Evolutionary conservation across 1,140 invertebrate genomes (phyloP), one percentile per base, ranked within the genome.

Genomic region (Lethrus apterus): DNA sequence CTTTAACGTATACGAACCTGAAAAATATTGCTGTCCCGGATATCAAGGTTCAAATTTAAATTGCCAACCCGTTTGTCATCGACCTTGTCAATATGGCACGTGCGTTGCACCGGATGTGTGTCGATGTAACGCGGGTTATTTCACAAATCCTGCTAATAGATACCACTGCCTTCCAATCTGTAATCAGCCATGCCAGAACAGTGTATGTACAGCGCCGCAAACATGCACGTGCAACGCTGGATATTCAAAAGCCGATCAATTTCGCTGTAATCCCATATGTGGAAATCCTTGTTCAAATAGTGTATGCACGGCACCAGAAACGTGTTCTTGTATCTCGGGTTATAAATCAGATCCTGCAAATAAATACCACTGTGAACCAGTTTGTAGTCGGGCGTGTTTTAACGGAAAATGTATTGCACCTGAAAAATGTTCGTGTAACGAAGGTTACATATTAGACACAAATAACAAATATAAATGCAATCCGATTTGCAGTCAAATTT

Each of bases 141-240:
- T 11, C 33, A 3, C 41, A 19, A 47, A n/a, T 26, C 29, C 9
- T 11, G 26, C 13, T 17, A 29, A 38, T 33, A 20, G 44, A 51
- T 3, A 58, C 14, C 57, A 48, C 34, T 76, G 74, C 50, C 55
- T 40, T 13, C 79, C 81, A 0, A 52, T 62, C n/a, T 83, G 80
- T 48, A 62, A 55, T 2, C 62, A 68, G 1, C 62, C 67, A 10
- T 83, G 80, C 52, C 54, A 57, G 0, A 59, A 72, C 41, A 73
- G 74, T 4, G 67, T 45, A 36, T 59, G 19, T 43, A 56, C 60
- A 29, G 59, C 57, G 2, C 7, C 47, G 0, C 64, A 69, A 24
- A 47, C 44, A 10, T 73, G 70, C 41, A 46, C 67, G 2, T 72
- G 70, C 31, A 67, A 70, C 34, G 48, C 33, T 3, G 71, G 70